Evolutionary conservation across 2,797 vertebrate genomes (phyloP).

Genomic region (Malacoraja senta): DNA sequence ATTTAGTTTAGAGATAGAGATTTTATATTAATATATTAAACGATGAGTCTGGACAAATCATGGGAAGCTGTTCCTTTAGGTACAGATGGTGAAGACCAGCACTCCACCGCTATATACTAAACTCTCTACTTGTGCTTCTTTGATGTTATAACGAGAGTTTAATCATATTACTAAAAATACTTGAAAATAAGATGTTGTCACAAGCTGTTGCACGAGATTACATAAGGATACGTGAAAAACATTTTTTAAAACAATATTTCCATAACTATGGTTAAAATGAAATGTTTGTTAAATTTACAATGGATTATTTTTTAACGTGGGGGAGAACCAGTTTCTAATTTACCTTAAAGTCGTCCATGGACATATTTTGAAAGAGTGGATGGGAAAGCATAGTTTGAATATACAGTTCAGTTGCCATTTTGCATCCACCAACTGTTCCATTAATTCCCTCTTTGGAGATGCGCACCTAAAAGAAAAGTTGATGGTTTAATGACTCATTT

Average conservation of each 20-base stretch:
- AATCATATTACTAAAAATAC: background rate
- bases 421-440: slow-evolving; percentile 84
- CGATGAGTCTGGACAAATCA: no score
- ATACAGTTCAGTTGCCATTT: slow-evolving; percentile 70
- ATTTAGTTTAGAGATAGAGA: no score
- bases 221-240: background rate
- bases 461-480: slow-evolving; percentile 63
- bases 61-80: no score
- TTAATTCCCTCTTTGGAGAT: slow-evolving; percentile 89
- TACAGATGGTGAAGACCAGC: no score
- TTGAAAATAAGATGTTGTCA: background rate
- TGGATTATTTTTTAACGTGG: background rate
- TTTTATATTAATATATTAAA: no score
- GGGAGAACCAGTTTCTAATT: slow-evolving; percentile 39
- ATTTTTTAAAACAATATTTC: background rate
- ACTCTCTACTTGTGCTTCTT: background rate
- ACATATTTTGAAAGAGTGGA: slow-evolving; percentile 70
- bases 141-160: background rate
- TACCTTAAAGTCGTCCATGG: slow-evolving; percentile 86
- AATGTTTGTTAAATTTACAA: background rate
- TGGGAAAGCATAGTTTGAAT: slow-evolving; percentile 73
- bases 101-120: background rate
- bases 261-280: background rate
- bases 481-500: background rate
- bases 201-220: background rate